These are phyloP conservation scores for Drosophila emarginata DNA, from an alignment of 2,888 invertebrate genomes.

Conservation along the genomic window DNA sequence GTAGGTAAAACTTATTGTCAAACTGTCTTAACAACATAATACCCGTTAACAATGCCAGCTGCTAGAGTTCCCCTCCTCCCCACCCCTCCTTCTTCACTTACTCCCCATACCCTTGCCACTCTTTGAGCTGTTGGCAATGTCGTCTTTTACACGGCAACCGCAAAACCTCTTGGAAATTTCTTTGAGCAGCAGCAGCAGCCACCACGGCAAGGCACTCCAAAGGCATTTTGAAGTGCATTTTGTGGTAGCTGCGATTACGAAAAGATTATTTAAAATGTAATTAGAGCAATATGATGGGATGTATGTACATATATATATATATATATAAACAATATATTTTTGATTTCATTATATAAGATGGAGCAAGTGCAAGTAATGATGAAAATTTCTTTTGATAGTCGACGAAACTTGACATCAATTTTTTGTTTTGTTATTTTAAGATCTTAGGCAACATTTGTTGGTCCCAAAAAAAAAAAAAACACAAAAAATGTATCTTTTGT, in stretches of 20 bases:
- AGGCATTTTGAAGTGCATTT: constrained; percentile 53
- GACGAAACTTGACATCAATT: constrained; percentile 47
- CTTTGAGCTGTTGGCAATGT: neutral
- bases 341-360: neutral
- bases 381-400: constrained; percentile 38
- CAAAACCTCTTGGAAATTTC: constrained; percentile 47
- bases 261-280: constrained; percentile 66
- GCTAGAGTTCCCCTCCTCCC: constrained; percentile 23
- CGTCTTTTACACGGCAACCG: constrained; percentile 6
- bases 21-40: constrained; percentile 72
- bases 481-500: constrained; percentile 15
- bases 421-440: neutral
- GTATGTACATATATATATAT: constrained; percentile 20
- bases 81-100: neutral
- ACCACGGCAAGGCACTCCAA: constrained; percentile 39
- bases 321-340: constrained; percentile 14
- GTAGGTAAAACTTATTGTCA: constrained; percentile 50
- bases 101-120: too few species aligned
- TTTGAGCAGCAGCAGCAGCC: constrained; percentile 39
- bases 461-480: constrained; percentile 24
- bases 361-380: constrained; percentile 47
- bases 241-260: constrained; percentile 70
- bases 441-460: constrained; percentile 33
- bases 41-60: constrained; percentile 53
- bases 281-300: constrained; percentile 65